A percentile compares a stretch with the other conserved stretches of the same genome.
These are phyloP conservation scores for Trisateles emortualis DNA, from an alignment of 2,888 invertebrate genomes.

Conservation along the genomic window DNA sequence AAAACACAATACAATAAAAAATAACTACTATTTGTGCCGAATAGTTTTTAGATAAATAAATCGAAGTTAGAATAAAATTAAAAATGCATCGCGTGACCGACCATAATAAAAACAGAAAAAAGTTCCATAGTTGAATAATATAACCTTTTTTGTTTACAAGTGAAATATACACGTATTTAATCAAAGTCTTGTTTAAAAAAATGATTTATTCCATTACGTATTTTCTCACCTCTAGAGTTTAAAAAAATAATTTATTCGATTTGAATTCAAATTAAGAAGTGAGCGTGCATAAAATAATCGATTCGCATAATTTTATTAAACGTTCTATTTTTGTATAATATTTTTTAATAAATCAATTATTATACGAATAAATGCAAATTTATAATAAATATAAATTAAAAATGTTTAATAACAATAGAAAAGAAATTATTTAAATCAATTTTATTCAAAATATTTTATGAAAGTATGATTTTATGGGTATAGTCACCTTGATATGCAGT, in stretches of 20 bases:
- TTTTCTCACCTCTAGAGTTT: neutral
- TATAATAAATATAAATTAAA: constrained; percentile 1
- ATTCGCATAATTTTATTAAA: neutral
- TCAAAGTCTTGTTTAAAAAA: constrained; percentile 24
- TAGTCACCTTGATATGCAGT: neutral
- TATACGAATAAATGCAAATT: neutral
- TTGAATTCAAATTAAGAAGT: constrained; percentile 29
- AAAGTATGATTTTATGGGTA: neutral
- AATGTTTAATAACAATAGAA: constrained; percentile 2
- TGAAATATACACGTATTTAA: constrained; percentile 39
- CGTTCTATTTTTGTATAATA: neutral
- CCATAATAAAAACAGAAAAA: constrained; percentile 20
- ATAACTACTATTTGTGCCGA: too few species aligned
- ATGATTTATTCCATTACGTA: constrained; percentile 24
- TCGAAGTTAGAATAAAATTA: neutral
- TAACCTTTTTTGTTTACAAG: constrained; percentile 20
- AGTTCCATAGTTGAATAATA: constrained; percentile 8
- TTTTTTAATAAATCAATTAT: neutral
- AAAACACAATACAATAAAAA: too few species aligned
- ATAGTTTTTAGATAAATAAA: neutral
- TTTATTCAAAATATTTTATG: neutral
- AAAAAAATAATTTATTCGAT: constrained; percentile 32
- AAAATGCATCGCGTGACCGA: constrained; percentile 26
- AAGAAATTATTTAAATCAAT: constrained; percentile 1
- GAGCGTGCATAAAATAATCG: neutral